phyloP scores from a whole-genome alignment of 2,797 vertebrate species.

The Helostoma temminkii region DNA sequence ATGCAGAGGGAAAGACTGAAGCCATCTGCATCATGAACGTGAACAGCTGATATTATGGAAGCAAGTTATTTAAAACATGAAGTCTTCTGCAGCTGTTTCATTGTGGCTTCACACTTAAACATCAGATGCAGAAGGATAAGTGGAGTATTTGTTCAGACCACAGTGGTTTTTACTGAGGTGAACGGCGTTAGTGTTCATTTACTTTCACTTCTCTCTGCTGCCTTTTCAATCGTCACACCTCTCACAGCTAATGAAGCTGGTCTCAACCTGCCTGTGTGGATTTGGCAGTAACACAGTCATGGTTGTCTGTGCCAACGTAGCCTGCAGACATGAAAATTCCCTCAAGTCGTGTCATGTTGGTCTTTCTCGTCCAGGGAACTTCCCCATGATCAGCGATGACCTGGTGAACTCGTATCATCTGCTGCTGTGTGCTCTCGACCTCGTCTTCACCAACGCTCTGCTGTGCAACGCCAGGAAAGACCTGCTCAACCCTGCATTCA shows the following conservation, averaged over 20 bases:
- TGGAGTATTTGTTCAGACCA: no score
- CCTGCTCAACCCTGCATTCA: slow-evolving; percentile 91
- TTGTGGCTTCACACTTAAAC: no score
- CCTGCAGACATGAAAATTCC: slow-evolving; percentile 1
- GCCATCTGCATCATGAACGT: no score
- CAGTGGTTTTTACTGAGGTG: not conserved
- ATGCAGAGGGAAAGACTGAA: no score
- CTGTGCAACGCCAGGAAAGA: slow-evolving; percentile 92
- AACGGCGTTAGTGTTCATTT: not conserved
- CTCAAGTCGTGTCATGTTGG: not conserved
- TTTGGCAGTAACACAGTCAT: not conserved
- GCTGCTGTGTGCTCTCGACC: slow-evolving; percentile 92
- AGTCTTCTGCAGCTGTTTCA: no score
- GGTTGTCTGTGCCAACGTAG: slow-evolving; percentile 2
- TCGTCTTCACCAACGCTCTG: slow-evolving; percentile 92
- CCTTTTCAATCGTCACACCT: not conserved
- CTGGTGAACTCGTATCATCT: slow-evolving; percentile 97
- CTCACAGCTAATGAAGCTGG: slow-evolving; percentile 73
- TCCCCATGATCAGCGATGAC: slow-evolving; percentile 97
- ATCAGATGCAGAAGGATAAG: no score
- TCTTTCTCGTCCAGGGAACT: slow-evolving; percentile 87
- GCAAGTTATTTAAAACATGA: no score
- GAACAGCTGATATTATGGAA: no score
- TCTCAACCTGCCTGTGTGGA: slow-evolving; percentile 76
- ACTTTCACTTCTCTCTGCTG: not conserved